Base-by-base conservation (phyloP, 2,888 invertebrate species). In the Aspidiotus rigidus region DNA sequence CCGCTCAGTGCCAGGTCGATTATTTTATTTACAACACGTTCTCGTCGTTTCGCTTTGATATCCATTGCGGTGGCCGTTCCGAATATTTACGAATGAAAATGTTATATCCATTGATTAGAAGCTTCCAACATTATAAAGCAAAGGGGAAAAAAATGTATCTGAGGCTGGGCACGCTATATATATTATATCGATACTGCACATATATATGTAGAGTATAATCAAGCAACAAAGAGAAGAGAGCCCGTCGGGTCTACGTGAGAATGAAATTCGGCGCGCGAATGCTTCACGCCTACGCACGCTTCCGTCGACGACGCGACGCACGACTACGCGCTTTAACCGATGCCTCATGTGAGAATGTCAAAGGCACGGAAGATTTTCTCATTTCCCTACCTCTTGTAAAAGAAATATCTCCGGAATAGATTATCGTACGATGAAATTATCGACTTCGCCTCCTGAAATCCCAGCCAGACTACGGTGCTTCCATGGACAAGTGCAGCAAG, bases 201-300 rank as follows among this genome's bases (percentile, higher is more conserved):
- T 53, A 53, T 53, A 53, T 53, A 53, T n/a, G 53, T 53, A 56
- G 10, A 56, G 10, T 16, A 56, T 11, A 49, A 49, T 56, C n/a
- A 15, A 16, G 56, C 10, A 56, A 56, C 13, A 56, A 56, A 10
- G 56, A 56, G 56, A 17, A 56, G 17, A 56, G 16, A 17, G 16
- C 10, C 49, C 6, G 49, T 1, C 28, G 28, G 28, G 28, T 28
- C 28, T 49, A 49, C 49, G 49, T 56, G 56, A 56, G 56, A 56
- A 56, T n/a, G 49, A 56, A 56, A 56, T 56, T 56, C 56, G 56
- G 56, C 56, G 56, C 56, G 56, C n/a, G 56, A 17, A 56, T 56
- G 17, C 56, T 56, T 56, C 56, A 56, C 56, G 56, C 56, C 56
- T 56, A 56, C 56, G 56, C 56, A 56, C 56, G 56, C 56, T 56